Conservation (phyloP, 2,888 invertebrate genomes). For the Tupiocoris notatus region DNA sequence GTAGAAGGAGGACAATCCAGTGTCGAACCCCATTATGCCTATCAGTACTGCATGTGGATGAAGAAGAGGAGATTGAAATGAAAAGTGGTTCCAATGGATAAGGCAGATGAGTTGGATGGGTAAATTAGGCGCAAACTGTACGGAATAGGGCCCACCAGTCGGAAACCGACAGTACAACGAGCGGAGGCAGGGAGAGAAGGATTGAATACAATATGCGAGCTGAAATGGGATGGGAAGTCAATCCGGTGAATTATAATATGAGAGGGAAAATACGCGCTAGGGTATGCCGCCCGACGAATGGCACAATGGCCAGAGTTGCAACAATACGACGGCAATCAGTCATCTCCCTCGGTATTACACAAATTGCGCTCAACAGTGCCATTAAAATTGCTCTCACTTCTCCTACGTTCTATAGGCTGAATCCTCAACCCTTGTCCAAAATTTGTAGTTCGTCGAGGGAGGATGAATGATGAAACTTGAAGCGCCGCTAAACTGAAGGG, state of each 20-base stretch:
- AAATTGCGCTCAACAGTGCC: constrained; percentile 43
- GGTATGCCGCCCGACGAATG: background rate
- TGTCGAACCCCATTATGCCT: constrained; percentile 32
- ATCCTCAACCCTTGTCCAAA: background rate
- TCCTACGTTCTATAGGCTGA: no score
- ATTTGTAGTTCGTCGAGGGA: background rate
- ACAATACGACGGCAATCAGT: constrained; percentile 43
- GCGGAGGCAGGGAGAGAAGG: background rate
- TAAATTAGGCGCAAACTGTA: constrained; percentile 42
- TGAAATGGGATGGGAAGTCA: constrained; percentile 21
- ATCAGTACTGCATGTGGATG: background rate
- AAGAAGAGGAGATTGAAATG: constrained; percentile 25
- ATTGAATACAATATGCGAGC: background rate
- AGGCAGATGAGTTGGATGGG: background rate
- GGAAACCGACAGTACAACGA: background rate
- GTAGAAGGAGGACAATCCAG: background rate
- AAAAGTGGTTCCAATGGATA: constrained; percentile 33
- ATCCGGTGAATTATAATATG: constrained; percentile 43
- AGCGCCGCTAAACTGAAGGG: no score
- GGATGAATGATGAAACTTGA: no score
- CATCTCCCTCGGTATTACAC: constrained; percentile 42
- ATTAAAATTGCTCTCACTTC: constrained; percentile 31
- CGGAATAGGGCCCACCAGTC: background rate
- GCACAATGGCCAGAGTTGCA: constrained; percentile 35
- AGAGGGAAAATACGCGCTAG: constrained; percentile 32